Conservation (phyloP, 2,113 vertebrate species). For the Tetrax tetrax region DNA sequence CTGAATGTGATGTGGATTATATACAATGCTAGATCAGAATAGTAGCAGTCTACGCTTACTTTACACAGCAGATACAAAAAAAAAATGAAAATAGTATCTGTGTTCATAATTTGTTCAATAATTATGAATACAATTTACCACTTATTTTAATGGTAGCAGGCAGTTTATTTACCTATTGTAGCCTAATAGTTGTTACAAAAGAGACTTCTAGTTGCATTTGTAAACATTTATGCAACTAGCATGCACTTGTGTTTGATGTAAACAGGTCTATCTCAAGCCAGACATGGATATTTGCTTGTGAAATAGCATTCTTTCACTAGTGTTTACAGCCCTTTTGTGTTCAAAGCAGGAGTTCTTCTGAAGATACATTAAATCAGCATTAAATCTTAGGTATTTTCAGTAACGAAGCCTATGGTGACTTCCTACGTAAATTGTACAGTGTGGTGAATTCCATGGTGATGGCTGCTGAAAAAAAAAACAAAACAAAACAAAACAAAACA, state of each 20-base stretch:
- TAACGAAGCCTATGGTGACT: not conserved
- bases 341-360: not conserved
- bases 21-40: not conserved
- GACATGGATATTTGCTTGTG: not conserved
- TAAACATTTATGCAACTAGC: not conserved
- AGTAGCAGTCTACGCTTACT: not conserved
- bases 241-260: not conserved
- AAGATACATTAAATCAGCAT: not conserved
- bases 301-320: not conserved
- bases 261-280: not conserved
- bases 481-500: not conserved
- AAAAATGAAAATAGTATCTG: not conserved
- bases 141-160: not conserved
- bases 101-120: not conserved
- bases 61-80: not conserved
- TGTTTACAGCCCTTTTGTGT: not conserved
- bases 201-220: not conserved
- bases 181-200: constrained; percentile 11
- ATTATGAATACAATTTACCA: not conserved
- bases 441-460: not conserved
- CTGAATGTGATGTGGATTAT: not conserved
- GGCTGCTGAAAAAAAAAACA: not conserved
- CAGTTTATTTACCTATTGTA: not conserved
- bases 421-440: not conserved
- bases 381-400: not conserved